Conservation (phyloP, 2,797 vertebrate genomes). For the Chelon auratus region DNA sequence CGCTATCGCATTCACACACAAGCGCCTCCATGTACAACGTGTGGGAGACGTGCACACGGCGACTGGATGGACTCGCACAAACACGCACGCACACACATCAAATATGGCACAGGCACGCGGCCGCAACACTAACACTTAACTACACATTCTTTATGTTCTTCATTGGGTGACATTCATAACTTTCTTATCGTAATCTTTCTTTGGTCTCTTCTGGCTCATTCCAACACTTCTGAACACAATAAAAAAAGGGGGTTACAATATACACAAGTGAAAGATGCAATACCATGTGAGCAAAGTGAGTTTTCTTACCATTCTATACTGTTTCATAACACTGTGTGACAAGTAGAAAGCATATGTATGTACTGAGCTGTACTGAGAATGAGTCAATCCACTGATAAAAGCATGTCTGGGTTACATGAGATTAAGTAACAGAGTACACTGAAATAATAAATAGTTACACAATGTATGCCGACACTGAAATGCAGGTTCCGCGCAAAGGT, state of each 20-base stretch:
- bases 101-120: constrained; percentile 54
- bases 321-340: constrained; percentile 74
- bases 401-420: constrained; percentile 76
- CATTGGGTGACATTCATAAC: constrained; percentile 70
- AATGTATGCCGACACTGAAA: constrained; percentile 77
- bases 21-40: constrained; percentile 42
- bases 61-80: constrained; percentile 34
- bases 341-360: constrained; percentile 71
- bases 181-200: constrained; percentile 66
- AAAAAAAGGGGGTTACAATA: constrained; percentile 40
- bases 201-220: constrained; percentile 75
- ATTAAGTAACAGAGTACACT: constrained; percentile 70
- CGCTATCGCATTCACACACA: constrained; percentile 64
- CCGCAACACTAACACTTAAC: constrained; percentile 55
- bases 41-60: constrained; percentile 41
- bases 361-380: constrained; percentile 66
- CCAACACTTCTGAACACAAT: constrained; percentile 63
- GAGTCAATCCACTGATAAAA: constrained; percentile 68
- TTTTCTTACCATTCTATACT: constrained; percentile 61
- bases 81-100: constrained; percentile 23
- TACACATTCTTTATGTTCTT: constrained; percentile 68
- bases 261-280: constrained; percentile 68
- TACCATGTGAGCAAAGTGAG: constrained; percentile 63
- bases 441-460: constrained; percentile 79
- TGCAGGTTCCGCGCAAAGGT: constrained; percentile 62